These are phyloP conservation scores for Eupithecia exiguata DNA, from an alignment of 2,888 invertebrate species.

Conservation along the genomic window DNA sequence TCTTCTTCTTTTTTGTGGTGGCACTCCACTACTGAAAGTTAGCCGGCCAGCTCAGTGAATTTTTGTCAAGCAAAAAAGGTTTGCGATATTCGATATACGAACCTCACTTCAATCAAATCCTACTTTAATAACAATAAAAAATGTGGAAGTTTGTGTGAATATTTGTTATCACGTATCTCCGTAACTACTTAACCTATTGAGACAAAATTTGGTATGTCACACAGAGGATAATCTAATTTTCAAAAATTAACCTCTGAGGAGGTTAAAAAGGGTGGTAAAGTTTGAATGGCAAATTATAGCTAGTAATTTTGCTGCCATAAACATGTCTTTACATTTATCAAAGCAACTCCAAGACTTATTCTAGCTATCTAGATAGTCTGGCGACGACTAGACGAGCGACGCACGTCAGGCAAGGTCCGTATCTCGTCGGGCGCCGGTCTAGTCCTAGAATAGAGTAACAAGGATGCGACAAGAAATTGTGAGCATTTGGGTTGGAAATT, in stretches of 20 bases:
- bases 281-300: neutral
- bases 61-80: neutral
- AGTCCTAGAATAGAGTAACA: conserved; percentile 9
- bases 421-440: conserved; percentile 64
- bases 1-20: neutral
- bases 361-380: conserved; percentile 16
- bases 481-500: neutral
- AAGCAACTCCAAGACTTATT: neutral
- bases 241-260: too few relatives aligned
- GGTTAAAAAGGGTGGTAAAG: too few relatives aligned
- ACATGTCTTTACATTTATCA: neutral
- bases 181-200: too few relatives aligned
- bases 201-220: too few relatives aligned
- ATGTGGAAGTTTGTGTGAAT: too few relatives aligned
- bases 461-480: conserved; percentile 4
- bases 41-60: too few relatives aligned
- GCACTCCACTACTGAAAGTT: neutral
- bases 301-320: neutral
- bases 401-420: conserved; percentile 74
- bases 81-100: neutral
- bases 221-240: too few relatives aligned
- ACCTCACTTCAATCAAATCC: too few relatives aligned
- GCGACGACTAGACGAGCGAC: conserved; percentile 53
- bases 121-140: too few relatives aligned
- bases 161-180: too few relatives aligned